These are phyloP conservation scores for Pararge aegeria DNA, from an alignment of 1,140 invertebrate species.

Conservation along the genomic window DNA sequence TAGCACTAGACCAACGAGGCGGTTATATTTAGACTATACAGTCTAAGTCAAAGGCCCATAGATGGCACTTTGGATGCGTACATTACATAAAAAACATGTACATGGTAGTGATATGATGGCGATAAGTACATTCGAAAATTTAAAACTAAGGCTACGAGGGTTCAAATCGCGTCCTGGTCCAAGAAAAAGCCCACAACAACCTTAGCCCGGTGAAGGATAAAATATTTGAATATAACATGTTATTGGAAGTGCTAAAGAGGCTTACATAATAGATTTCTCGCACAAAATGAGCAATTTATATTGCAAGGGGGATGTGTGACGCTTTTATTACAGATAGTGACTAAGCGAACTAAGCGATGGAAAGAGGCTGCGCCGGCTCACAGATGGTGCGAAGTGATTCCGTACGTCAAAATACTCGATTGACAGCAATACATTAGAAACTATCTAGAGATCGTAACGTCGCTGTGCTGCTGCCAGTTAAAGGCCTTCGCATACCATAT, in stretches of 20 bases:
- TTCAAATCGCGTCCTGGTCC: no score
- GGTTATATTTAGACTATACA: slow-evolving; percentile 28
- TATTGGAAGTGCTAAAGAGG: neutral
- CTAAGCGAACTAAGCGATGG: slow-evolving; percentile 48
- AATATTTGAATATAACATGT: no score
- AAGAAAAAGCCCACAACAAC: no score
- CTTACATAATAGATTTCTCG: slow-evolving; percentile 23
- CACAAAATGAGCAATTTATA: slow-evolving; percentile 43
- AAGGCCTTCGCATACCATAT: no score
- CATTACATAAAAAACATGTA: no score
- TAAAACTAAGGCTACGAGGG: no score
- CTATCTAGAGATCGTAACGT: slow-evolving; percentile 60
- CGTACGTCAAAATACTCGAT: slow-evolving; percentile 67
- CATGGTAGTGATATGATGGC: no score
- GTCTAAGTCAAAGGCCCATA: no score
- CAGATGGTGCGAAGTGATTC: slow-evolving; percentile 62
- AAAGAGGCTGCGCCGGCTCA: slow-evolving; percentile 33
- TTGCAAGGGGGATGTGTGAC: slow-evolving; percentile 47
- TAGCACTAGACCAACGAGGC: slow-evolving; percentile 41
- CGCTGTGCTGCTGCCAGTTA: slow-evolving; percentile 36
- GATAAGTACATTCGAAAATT: no score
- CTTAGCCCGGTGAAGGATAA: neutral
- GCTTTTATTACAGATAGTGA: slow-evolving; percentile 58
- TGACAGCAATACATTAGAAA: slow-evolving; percentile 73
- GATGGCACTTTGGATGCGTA: no score